phyloP scores from a whole-genome alignment of 1,140 invertebrate genomes.

The Bradynema listronoti region DNA sequence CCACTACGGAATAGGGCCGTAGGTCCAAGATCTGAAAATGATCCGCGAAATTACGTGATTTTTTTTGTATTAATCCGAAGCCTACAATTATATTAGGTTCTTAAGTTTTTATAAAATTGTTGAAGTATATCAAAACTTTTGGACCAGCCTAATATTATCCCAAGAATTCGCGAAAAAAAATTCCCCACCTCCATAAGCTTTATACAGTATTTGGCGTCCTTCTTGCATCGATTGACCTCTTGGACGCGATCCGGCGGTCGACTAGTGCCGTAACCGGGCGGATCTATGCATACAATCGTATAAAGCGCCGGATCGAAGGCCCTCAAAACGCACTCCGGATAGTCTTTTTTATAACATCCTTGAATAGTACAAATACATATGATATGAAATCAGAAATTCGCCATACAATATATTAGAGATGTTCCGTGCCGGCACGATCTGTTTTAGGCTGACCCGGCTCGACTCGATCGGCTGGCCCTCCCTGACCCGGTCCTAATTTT shows the following conservation, averaged over 20 bases:
- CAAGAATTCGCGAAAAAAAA: too few relatives aligned
- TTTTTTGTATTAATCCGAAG: too few relatives aligned
- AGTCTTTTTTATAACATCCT: conserved; percentile 57
- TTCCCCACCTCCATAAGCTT: conserved; percentile 29
- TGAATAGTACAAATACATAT: too few relatives aligned
- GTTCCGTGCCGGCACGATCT: too few relatives aligned
- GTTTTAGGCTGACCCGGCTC: too few relatives aligned
- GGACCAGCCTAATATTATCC: not conserved
- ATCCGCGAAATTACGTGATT: too few relatives aligned
- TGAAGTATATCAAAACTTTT: not conserved
- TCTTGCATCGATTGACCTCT: conserved; percentile 50
- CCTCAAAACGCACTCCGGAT: conserved; percentile 41
- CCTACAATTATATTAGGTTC: not conserved
- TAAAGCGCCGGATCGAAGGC: conserved; percentile 45
- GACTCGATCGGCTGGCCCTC: too few relatives aligned
- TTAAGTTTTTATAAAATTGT: not conserved
- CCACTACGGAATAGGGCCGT: conserved; percentile 48
- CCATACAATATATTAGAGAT: too few relatives aligned
- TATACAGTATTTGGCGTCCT: conserved; percentile 50
- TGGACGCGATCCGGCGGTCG: conserved; percentile 54
- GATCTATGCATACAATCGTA: conserved; percentile 54
- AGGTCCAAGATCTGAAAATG: conserved; percentile 34
- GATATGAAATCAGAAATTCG: conserved; percentile 7
- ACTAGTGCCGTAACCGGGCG: conserved; percentile 53
- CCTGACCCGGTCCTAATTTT: too few relatives aligned